phyloP scores from a whole-genome alignment of 2,888 invertebrate species.

The Lacanobia oleracea region DNA sequence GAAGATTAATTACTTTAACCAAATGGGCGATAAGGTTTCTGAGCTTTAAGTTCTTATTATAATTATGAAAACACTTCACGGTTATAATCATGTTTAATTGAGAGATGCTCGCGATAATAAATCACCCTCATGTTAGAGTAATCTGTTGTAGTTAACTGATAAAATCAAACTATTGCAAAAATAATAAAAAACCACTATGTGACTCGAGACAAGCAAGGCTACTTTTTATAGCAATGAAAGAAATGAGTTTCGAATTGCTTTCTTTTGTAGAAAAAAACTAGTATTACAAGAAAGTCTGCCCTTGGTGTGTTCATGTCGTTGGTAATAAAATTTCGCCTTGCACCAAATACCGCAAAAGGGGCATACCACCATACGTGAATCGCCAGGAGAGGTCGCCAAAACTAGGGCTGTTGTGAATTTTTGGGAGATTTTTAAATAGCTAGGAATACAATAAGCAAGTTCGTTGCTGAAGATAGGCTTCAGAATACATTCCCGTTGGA shows the following conservation, averaged over 20 bases:
- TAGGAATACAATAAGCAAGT: background rate
- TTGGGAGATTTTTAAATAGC: background rate
- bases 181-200: background rate
- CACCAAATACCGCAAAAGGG: slow-evolving; percentile 48
- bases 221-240: slow-evolving; percentile 30
- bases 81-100: background rate
- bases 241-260: slow-evolving; percentile 28
- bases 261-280: slow-evolving; percentile 31
- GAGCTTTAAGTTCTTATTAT: background rate
- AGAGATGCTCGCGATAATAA: background rate
- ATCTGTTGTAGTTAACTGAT: background rate
- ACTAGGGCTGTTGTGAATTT: background rate
- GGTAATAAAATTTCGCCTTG: slow-evolving; percentile 55
- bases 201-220: background rate
- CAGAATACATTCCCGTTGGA: too few relatives aligned
- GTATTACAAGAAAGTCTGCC: slow-evolving; percentile 43
- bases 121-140: background rate
- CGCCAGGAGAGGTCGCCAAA: slow-evolving; percentile 14
- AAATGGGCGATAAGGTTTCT: background rate
- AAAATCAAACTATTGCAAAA: slow-evolving; percentile 9
- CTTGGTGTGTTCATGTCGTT: slow-evolving; percentile 42
- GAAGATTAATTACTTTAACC: background rate
- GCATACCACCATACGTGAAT: background rate
- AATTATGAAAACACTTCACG: background rate
- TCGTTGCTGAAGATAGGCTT: background rate